Base-by-base conservation (phyloP, 2,113 vertebrate genomes). In the Amblyopsis rosae region DNA sequence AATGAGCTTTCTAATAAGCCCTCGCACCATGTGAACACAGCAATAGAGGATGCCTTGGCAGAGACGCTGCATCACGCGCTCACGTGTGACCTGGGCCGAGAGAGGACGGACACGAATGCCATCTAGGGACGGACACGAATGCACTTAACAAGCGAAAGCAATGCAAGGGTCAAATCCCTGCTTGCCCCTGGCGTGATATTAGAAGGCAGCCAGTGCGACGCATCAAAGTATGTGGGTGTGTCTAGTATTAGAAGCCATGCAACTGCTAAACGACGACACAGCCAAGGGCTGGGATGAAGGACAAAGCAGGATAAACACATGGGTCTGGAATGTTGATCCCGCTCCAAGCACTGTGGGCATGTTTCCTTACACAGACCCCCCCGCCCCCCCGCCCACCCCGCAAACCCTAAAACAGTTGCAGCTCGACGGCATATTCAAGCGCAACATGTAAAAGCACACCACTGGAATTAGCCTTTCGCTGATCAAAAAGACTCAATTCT, bases 1-100 rank as follows among this genome's bases (percentile, higher is more conserved):
- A 93, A 95, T 94, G 93, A 94, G 95, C 94, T 95, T 93, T 92
- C 94, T 95, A 96, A 96, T 95, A 95, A 95, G 94, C 85, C 93
- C 94, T 91, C 92, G 91, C 93, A 93, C 92, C 92, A 93, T 91
- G 93, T 92, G 92, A 93, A 94, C 95, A 82, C 73, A 79, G 87
- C 83, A 87, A 87, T 82, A 70, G 87, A 87, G 84, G 77, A 73
- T 82, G 88, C 60, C 87, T 83, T 79, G 82, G 85, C 84, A 87
- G 85, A 61, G 19, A 83, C 90, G 90, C 85, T 75, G 57, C 72
- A 64, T 72, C 59, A 82, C 78, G 33, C 80, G 84, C 75, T 82
- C 80, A 73, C 49, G 76, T 79, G 86, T 19, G 64, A 82, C 87
- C 73, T 63, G 53, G 60, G 7, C 67, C 61, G 61, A 58, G 70